These are phyloP conservation scores for Rhynchomys soricoides DNA, from an alignment of 2,113 vertebrate genomes.

Conservation along the genomic window DNA sequence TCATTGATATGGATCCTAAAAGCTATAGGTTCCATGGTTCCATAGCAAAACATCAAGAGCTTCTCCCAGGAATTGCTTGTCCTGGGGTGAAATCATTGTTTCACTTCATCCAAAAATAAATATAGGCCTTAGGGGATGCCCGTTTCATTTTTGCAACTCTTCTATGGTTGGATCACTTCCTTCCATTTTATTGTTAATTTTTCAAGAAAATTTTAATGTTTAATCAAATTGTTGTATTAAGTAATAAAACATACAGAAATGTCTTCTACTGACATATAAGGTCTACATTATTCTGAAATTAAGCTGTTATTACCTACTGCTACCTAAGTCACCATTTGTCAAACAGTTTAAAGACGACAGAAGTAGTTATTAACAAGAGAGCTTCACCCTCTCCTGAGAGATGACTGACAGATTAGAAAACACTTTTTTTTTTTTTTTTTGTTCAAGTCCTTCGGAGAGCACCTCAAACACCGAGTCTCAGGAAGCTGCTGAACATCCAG, in stretches of 20 bases:
- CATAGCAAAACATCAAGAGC: not conserved
- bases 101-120: slow-evolving; percentile 20
- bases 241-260: slow-evolving; percentile 1
- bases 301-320: not conserved
- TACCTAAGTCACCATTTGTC: not conserved
- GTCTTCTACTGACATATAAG: not conserved
- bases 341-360: not conserved
- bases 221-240: not conserved
- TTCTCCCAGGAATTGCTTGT: not conserved
- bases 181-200: not conserved
- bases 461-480: not conserved
- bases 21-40: not conserved
- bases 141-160: not conserved
- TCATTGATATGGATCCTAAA: not conserved
- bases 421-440: not conserved
- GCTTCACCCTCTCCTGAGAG: not conserved
- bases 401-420: not conserved
- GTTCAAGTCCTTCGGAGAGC: not conserved
- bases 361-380: not conserved
- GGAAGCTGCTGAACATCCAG: not conserved
- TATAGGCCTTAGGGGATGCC: not conserved
- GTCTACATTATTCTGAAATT: not conserved
- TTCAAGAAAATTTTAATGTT: slow-evolving; percentile 21
- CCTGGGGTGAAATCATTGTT: not conserved
- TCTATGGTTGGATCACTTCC: not conserved